Conservation (phyloP, 2,888 invertebrate genomes). For the Ethmia dodecea region DNA sequence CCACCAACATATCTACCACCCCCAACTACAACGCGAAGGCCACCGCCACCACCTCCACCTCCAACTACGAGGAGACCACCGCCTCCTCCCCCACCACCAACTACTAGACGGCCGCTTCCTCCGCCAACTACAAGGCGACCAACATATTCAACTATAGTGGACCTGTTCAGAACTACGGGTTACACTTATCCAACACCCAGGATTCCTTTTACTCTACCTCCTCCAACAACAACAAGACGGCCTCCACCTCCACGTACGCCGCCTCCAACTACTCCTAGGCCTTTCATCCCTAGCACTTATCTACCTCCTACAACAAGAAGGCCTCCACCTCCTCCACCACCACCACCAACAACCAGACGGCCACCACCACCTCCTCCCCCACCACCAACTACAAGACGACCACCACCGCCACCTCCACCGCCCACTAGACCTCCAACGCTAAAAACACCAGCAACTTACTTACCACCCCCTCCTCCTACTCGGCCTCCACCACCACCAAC, state of each 20-base stretch:
- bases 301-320: constrained; percentile 15
- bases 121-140: constrained; percentile 19
- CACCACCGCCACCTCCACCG: constrained; percentile 19
- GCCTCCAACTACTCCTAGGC: constrained; percentile 18
- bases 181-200: constrained; percentile 13
- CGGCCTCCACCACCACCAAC: constrained; percentile 14
- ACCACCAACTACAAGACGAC: constrained; percentile 22
- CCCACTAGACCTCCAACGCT: constrained; percentile 4
- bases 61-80: constrained; percentile 16
- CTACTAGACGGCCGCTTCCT: constrained; percentile 18
- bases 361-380: constrained; percentile 23
- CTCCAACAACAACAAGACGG: constrained; percentile 18
- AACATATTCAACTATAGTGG: constrained; percentile 9
- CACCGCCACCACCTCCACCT: constrained; percentile 2
- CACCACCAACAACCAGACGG: constrained; percentile 14
- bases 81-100: constrained; percentile 18
- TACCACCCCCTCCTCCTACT: constrained; percentile 8
- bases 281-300: constrained; percentile 10
- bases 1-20: constrained; percentile 15
- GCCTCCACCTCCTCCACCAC: constrained; percentile 21
- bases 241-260: constrained; percentile 20
- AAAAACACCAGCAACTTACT: constrained; percentile 7
- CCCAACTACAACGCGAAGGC: constrained; percentile 10
- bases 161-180: constrained; percentile 10
- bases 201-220: constrained; percentile 14